These are phyloP conservation scores for Sminthurinus aureus DNA, from an alignment of 2,888 invertebrate genomes.

Conservation along the genomic window DNA sequence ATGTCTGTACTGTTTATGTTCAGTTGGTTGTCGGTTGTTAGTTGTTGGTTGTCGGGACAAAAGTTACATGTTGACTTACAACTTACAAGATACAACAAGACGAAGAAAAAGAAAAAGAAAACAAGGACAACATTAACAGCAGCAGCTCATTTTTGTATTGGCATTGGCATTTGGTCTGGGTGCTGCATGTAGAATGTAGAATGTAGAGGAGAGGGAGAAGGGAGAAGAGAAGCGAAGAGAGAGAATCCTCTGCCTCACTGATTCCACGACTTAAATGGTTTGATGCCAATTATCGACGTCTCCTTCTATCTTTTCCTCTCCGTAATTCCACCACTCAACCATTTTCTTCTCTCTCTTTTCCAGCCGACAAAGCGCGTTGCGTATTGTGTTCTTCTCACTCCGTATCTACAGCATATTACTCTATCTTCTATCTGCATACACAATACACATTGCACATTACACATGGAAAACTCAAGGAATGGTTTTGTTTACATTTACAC, in stretches of 20 bases:
- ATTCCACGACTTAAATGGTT: slow-evolving; percentile 30
- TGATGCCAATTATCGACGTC: slow-evolving; percentile 35
- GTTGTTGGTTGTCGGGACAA: background rate
- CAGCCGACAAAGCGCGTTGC: background rate
- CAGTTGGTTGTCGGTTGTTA: background rate
- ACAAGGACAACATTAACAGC: background rate
- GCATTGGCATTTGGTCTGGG: background rate
- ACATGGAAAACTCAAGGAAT: no score
- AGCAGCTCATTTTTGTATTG: background rate
- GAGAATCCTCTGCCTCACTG: slow-evolving; percentile 11
- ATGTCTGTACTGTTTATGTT: background rate
- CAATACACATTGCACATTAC: background rate
- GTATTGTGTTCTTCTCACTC: no score
- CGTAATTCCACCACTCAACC: background rate
- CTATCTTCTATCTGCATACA: background rate
- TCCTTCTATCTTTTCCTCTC: background rate
- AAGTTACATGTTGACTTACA: background rate
- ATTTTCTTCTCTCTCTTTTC: background rate
- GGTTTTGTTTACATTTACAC: no score
- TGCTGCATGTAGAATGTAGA: background rate
- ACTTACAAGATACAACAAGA: background rate
- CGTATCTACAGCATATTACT: background rate
- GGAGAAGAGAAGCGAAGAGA: background rate
- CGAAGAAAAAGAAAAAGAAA: no score
- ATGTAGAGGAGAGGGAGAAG: background rate